A percentile compares a stretch with the other conserved stretches of the same genome.
These are phyloP conservation scores for Timandra comae DNA, from an alignment of 2,888 invertebrate genomes.

Conservation along the genomic window DNA sequence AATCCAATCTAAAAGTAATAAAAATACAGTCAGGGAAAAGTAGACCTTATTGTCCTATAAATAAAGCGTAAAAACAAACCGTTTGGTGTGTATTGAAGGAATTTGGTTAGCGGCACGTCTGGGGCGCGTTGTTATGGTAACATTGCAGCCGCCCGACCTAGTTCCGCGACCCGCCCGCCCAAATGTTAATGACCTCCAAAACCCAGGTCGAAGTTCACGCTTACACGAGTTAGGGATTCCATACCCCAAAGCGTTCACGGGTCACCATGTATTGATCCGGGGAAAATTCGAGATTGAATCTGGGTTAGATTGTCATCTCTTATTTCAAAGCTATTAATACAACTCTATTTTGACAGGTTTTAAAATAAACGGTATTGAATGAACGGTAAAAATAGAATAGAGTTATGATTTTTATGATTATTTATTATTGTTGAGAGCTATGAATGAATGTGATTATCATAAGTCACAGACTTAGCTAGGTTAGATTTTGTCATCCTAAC, in stretches of 20 bases:
- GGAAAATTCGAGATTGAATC: slow-evolving; percentile 51
- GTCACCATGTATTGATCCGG: slow-evolving; percentile 70
- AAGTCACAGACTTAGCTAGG: no score
- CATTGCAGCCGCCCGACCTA: slow-evolving; percentile 61
- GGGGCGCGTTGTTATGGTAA: slow-evolving; percentile 50
- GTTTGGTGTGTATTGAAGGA: slow-evolving; percentile 28
- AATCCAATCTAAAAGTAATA: not conserved
- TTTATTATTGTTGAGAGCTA: no score
- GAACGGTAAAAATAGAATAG: no score
- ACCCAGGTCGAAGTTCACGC: slow-evolving; percentile 75
- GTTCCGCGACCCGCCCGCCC: slow-evolving; percentile 56
- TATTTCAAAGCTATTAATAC: no score
- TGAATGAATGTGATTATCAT: no score
- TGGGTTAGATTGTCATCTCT: slow-evolving; percentile 47
- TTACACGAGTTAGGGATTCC: slow-evolving; percentile 67
- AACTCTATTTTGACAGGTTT: no score
- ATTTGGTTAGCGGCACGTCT: slow-evolving; percentile 32
- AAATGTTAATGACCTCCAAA: slow-evolving; percentile 78
- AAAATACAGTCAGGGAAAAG: not conserved
- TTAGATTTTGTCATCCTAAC: no score
- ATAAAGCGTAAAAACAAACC: slow-evolving; percentile 21
- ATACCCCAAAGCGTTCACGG: slow-evolving; percentile 54
- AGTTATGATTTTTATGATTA: no score
- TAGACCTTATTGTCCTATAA: not conserved
- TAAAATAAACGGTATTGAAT: no score